Conservation (phyloP, 2,113 vertebrate species). For the Gallinago paraguaiae region DNA sequence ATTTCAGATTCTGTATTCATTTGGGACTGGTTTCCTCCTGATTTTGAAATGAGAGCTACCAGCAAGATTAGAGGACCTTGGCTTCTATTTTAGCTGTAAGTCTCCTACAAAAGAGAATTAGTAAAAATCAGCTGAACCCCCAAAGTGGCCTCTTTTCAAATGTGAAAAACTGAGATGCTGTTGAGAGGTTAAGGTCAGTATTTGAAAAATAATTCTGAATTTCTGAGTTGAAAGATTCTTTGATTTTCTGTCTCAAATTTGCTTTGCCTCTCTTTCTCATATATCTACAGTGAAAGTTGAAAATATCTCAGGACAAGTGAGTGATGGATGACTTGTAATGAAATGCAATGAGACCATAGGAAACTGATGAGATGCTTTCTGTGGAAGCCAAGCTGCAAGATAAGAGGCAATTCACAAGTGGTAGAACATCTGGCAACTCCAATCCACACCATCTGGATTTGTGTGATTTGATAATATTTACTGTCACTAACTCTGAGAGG, state of each 20-base stretch:
- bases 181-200: background rate
- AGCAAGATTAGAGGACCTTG: background rate
- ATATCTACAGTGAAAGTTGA: background rate
- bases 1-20: background rate
- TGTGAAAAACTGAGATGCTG: background rate
- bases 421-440: constrained; percentile 24
- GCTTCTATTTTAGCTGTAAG: background rate
- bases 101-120: background rate
- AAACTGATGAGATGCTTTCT: constrained; percentile 23
- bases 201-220: background rate
- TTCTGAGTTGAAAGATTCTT: background rate
- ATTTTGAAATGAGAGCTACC: background rate
- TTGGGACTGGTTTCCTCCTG: background rate
- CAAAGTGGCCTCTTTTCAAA: background rate
- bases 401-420: constrained; percentile 48
- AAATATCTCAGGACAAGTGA: constrained; percentile 9
- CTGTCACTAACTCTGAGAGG: constrained; percentile 53
- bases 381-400: constrained; percentile 19
- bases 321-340: constrained; percentile 23
- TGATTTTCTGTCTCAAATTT: constrained; percentile 14
- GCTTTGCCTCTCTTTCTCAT: background rate
- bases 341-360: background rate
- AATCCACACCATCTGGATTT: constrained; percentile 52
- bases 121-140: background rate
- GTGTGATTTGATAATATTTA: constrained; percentile 62